Evolutionary conservation across 2,888 invertebrate genomes (phyloP).

Genomic region (Heterodera filipjevi): DNA sequence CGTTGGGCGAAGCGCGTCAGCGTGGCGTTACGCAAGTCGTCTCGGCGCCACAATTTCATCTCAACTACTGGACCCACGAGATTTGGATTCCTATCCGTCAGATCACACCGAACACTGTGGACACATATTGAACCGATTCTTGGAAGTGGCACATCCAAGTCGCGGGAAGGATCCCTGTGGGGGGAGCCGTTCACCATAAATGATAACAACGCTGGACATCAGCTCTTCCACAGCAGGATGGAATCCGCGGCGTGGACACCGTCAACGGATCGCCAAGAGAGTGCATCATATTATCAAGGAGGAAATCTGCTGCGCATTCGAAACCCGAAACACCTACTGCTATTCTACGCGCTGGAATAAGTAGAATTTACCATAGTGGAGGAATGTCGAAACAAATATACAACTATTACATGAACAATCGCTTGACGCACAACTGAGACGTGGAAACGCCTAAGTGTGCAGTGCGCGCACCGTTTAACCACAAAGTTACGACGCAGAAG

Average conservation of each 20-base stretch:
- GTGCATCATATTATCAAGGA: no score
- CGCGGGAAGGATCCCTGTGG: no score
- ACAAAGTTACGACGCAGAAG: not conserved
- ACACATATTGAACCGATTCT: no score
- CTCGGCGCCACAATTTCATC: slow-evolving; percentile 1
- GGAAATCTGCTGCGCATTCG: not conserved
- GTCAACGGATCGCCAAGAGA: not conserved
- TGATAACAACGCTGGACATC: no score
- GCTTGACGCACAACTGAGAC: not conserved
- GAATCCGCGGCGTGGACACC: no score
- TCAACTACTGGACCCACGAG: not conserved
- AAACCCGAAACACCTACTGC: not conserved
- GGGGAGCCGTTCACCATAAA: no score
- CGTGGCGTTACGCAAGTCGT: not conserved
- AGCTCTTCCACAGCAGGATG: no score
- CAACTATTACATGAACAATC: not conserved
- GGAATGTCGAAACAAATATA: not conserved
- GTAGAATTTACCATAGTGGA: not conserved
- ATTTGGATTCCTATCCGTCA: slow-evolving; percentile 11
- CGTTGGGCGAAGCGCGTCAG: not conserved
- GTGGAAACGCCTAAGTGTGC: not conserved
- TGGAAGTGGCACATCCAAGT: no score
- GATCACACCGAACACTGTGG: not conserved
- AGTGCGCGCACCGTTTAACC: not conserved
- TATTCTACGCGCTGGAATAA: slow-evolving; percentile 15